These are phyloP conservation scores for Drosophila acutilabella DNA, from an alignment of 2,888 invertebrate genomes.

Conservation along the genomic window DNA sequence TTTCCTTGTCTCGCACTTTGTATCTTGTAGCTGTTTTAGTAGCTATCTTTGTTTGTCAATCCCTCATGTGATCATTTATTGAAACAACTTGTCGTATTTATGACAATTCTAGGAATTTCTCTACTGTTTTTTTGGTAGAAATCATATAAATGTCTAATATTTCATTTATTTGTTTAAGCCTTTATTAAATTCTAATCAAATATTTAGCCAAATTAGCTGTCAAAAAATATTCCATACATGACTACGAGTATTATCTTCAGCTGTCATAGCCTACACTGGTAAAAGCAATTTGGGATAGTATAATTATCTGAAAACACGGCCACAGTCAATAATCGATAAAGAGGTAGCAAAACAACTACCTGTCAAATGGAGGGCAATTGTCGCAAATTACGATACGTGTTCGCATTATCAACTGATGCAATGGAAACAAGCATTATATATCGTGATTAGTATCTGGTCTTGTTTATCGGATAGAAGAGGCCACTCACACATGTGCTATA, in stretches of 20 bases:
- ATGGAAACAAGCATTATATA: constrained; percentile 22
- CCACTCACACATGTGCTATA: constrained; percentile 4
- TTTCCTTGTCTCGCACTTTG: constrained; percentile 46
- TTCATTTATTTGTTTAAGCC: background rate
- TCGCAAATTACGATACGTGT: constrained; percentile 30
- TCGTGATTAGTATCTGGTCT: constrained; percentile 38
- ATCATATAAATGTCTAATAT: too few species aligned
- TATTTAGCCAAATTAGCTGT: constrained; percentile 23
- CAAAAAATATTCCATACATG: constrained; percentile 14
- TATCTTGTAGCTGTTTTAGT: constrained; percentile 8
- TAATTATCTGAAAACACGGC: constrained; percentile 23
- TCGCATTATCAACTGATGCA: constrained; percentile 24
- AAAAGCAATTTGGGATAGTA: constrained; percentile 27
- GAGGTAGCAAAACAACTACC: constrained; percentile 10
- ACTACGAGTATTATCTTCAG: constrained; percentile 6
- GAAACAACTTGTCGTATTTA: constrained; percentile 23
- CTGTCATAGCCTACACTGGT: constrained; percentile 10
- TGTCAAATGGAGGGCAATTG: constrained; percentile 40
- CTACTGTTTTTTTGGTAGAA: background rate
- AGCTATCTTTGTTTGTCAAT: constrained; percentile 11
- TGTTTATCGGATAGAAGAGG: constrained; percentile 4
- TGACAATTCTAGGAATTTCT: background rate
- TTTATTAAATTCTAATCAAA: constrained; percentile 22
- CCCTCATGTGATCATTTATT: constrained; percentile 36
- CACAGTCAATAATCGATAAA: constrained; percentile 39